Evolutionary conservation across 1,140 invertebrate genomes (phyloP), one percentile per base, ranked within the genome.

Genomic region (Halictus rubicundus): DNA sequence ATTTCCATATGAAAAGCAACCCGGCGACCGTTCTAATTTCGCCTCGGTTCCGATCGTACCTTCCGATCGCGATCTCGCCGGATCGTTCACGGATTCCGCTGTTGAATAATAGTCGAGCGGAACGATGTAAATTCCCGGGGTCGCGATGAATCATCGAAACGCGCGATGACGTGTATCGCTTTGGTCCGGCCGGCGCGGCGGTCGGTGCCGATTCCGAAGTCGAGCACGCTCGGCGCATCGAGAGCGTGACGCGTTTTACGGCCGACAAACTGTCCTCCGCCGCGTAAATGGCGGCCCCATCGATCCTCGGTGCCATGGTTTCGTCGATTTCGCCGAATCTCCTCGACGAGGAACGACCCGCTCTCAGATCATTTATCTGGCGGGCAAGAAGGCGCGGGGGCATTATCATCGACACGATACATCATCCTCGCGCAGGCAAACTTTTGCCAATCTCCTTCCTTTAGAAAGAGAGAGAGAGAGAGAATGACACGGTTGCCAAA

Each of bases 381-480:
- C 1, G n/a, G 6, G 64, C 14, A 14, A 23, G 63, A 52, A 63
- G 69, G 12, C 19, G 23, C 16, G 66, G 16, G 16, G 52, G 54
- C 54, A 86, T 86, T 86, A 86, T 86, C 83, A 85, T 86, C 83
- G 85, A 68, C 85, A 64, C 83, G 85, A 86, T 86, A 86, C 83
- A 86, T 86, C 85, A 86, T 86, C 85, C 83, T 63, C 63, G 82
- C 63, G 82, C 27, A 42, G 57, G 57, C 39, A 73, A 46, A 87
- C 81, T 87, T 87, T 86, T 81, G 74, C 84, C 85, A 86, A 87
- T 87, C 81, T 86, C 72, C 78, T 73, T 76, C 68, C 78, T n/a
- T n/a, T n/a, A n/a, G n/a, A n/a, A n/a, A n/a, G n/a, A n/a, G n/a
- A n/a, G n/a, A n/a, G n/a, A n/a, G n/a, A n/a, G n/a, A n/a, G 32